phyloP scores from a whole-genome alignment of 2,797 vertebrate species.

The Cyclopterus lumpus region DNA sequence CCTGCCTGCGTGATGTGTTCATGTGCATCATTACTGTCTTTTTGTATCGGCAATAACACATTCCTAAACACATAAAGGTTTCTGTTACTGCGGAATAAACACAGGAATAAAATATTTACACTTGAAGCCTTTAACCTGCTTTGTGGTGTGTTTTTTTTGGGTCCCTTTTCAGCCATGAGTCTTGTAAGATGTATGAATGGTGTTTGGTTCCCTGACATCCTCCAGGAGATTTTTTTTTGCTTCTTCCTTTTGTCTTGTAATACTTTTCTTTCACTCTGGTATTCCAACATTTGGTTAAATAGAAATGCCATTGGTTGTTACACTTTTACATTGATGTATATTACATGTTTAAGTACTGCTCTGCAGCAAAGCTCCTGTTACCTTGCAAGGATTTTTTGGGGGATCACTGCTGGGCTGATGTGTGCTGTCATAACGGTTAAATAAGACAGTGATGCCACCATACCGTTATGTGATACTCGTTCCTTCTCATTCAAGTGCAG shows the following conservation, averaged over 20 bases:
- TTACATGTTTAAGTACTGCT: not conserved
- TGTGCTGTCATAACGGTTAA: not conserved
- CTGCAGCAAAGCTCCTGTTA: not conserved
- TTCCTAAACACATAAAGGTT: constrained; percentile 36
- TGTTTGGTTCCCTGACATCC: not conserved
- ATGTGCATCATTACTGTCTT: constrained; percentile 59
- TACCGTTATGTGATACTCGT: constrained; percentile 27
- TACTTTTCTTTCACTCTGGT: not conserved
- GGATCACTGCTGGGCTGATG: not conserved
- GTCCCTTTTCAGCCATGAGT: no score
- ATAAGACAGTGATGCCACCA: constrained; percentile 12
- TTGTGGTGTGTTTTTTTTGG: constrained; percentile 11
- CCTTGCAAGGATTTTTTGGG: not conserved
- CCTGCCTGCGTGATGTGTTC: constrained; percentile 45
- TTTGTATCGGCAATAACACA: constrained; percentile 60
- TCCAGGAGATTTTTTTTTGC: not conserved
- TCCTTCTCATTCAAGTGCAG: constrained; percentile 12
- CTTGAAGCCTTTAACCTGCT: constrained; percentile 43
- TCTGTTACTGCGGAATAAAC: constrained; percentile 42
- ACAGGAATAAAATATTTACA: constrained; percentile 69
- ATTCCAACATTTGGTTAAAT: not conserved
- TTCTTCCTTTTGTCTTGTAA: not conserved
- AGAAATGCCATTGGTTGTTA: not conserved
- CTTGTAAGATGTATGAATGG: constrained; percentile 2
- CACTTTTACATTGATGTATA: not conserved